Evolutionary conservation across 1,140 invertebrate species (phyloP), one percentile per base, ranked within the genome.

Genomic region (Rhopalosiphum maidis): DNA sequence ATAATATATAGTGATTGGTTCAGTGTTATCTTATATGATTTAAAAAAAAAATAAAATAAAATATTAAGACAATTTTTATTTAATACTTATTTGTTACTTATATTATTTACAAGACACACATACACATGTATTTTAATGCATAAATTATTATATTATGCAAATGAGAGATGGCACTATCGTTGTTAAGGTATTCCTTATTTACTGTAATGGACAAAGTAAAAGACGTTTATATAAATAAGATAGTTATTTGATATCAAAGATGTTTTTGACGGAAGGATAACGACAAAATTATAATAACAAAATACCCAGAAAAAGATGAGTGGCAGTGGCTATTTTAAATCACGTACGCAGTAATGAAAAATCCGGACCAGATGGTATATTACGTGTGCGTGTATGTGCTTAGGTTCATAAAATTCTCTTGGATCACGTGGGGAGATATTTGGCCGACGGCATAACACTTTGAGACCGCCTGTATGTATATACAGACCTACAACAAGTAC

Each of bases 361-460:
- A 77, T 77, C 60, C 60, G n/a, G 60, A 77, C 60, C 60, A 77
- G 60, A 77, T 83, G 82, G 82, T 23, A 37, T 83, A 37, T 83
- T 35, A 83, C 8, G 35, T 41, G 82, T 23, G 35, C 21, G 37
- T 25, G 37, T 85, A 41, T 86, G 37, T 43, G 83, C 37, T 86
- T 25, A 43, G 83, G 83, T 86, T 86, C 83, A 86, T 41, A 86
- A 86, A 41, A 86, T 77, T 77, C 60, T 41, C 23, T 86, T 86
- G 83, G 35, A 25, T 85, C 41, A 41, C 83, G 11, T 41, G 23
- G 83, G 22, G 37, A 86, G 83, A 43, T 43, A 43, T 86, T 43
- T 25, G 37, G 41, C 83, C 83, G 41, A 23, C 41, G 83, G 83
- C 83, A 41, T 83, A 83, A 83, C 37, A 83, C n/a, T 83, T 83